Evolutionary conservation across 37 sponge, comb jelly and placozoan species (phyloP), one percentile per base, ranked within the genome.

Genomic region (Diacarnus erythraeanus): DNA sequence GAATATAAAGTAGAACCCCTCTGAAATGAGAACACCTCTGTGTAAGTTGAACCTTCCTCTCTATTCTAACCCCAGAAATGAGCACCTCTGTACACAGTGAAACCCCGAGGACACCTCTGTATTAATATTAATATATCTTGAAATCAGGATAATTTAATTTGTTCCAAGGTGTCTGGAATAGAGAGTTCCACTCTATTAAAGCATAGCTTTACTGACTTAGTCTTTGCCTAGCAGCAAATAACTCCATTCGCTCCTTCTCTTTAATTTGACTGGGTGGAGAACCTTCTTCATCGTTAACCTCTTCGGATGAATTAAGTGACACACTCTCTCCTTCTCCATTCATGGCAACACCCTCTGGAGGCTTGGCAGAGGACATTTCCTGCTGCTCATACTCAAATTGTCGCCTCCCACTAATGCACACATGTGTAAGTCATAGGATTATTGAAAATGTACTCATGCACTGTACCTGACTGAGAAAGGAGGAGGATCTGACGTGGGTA

Each of bases 331-430:
- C 61, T 17, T 25, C 22, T 17, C 61, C 61, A 26, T 17, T 60
- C 61, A n/a, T 25, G 22, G 61, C 9, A 5, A 10, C 34, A 17
- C 17, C 34, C 27, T 10, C 66, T 31, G 33, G 35, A 31, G 66
- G 9, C 25, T 42, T 25, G 72, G 26, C 23, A 40, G 42, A 23
- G 17, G 74, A 41, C 15, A 71, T 21, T 83, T 71, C 77, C 42
- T 75, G 76, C 38, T 77, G 38, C 38, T 83, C 30, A 35, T 76
- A 84, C 73, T 83, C 81, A 85, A 90, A 90, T n/a, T 56, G 64
- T 23, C 64, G 41, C 21, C 90, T 75, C 6, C 64, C 86, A 80
- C 90, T 60, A 60, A 60, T 25, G 22, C 22, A 25, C 9, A 65
- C 66, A 65, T 3, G 9, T 3, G 33, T 30, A 18, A 26, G 35